Percentiles rank a stretch among this genome's conserved stretches.
Evolutionary conservation across 2,797 vertebrate genomes (phyloP).

Genomic region (Clarias laeviceps): DNA sequence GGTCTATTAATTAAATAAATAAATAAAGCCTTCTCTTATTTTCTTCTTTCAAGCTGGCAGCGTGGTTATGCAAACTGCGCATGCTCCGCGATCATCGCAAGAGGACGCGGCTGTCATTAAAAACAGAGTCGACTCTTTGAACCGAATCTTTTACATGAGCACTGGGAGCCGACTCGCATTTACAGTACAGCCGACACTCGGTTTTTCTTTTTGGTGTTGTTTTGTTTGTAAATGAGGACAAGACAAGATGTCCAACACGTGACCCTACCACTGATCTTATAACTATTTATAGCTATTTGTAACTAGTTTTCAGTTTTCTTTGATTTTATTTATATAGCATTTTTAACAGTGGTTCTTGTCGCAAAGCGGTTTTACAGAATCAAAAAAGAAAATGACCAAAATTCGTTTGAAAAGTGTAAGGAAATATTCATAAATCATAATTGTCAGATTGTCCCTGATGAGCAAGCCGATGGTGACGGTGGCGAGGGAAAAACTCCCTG

Average conservation of each 20-base stretch:
- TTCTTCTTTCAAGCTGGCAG: not conserved
- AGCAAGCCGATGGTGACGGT: no score
- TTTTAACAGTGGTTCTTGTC: no score
- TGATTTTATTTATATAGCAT: no score
- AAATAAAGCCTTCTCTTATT: not conserved
- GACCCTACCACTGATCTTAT: not conserved
- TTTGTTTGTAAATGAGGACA: not conserved
- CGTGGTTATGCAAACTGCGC: not conserved
- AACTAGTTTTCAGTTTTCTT: not conserved
- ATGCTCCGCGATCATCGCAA: not conserved
- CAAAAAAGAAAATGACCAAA: no score
- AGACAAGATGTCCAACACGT: not conserved
- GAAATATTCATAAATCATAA: no score
- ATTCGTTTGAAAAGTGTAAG: no score
- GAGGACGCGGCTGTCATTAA: not conserved
- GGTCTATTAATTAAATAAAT: no score
- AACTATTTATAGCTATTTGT: not conserved
- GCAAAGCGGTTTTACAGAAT: no score
- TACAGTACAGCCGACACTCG: no score
- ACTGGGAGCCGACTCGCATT: not conserved
- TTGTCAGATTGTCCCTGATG: no score
- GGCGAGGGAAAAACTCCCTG: no score
- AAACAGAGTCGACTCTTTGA: constrained; percentile 3
- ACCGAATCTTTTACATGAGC: not conserved
- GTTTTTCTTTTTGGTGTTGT: no score